Conservation (phyloP, 30 jellyfish, hydroid and myxozoan species). For the Aurelia aurita complex sp. Pacific region DNA sequence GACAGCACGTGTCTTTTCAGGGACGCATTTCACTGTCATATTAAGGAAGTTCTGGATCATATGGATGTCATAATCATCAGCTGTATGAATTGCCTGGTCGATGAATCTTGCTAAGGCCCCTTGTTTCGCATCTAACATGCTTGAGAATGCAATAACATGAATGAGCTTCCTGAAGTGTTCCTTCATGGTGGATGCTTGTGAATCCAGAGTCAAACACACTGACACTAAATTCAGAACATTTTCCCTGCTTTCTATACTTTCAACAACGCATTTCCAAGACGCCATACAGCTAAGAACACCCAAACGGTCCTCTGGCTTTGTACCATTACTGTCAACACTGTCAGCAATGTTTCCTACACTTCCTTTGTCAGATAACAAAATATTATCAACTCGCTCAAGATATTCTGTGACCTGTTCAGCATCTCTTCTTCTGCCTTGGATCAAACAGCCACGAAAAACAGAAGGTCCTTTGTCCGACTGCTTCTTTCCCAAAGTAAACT, state of each 20-base stretch:
- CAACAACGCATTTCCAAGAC: conserved; percentile 19
- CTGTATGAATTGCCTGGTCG: neutral
- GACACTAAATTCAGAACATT: conserved; percentile 6
- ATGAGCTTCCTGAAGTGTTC: conserved; percentile 11
- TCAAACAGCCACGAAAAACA: conserved; percentile 24
- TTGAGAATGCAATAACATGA: conserved; percentile 12
- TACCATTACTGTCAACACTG: neutral
- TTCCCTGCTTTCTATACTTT: neutral
- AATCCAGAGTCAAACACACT: neutral
- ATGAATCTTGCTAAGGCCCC: neutral
- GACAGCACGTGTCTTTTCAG: conserved; percentile 31
- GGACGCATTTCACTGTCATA: neutral
- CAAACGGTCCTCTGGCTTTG: conserved; percentile 1
- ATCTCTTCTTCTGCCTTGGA: neutral
- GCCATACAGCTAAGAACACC: conserved; percentile 9
- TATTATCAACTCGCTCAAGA: neutral
- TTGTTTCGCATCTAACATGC: neutral
- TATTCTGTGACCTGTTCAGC: neutral
- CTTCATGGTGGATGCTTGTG: neutral
- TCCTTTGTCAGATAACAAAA: neutral
- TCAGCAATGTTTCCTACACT: neutral
- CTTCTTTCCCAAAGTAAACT: conserved; percentile 1
- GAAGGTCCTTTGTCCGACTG: conserved; percentile 6
- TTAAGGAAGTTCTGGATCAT: neutral
- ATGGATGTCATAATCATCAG: neutral